These are phyloP conservation scores for Drosophila macrospina DNA, from an alignment of 2,888 invertebrate genomes.

Conservation along the genomic window DNA sequence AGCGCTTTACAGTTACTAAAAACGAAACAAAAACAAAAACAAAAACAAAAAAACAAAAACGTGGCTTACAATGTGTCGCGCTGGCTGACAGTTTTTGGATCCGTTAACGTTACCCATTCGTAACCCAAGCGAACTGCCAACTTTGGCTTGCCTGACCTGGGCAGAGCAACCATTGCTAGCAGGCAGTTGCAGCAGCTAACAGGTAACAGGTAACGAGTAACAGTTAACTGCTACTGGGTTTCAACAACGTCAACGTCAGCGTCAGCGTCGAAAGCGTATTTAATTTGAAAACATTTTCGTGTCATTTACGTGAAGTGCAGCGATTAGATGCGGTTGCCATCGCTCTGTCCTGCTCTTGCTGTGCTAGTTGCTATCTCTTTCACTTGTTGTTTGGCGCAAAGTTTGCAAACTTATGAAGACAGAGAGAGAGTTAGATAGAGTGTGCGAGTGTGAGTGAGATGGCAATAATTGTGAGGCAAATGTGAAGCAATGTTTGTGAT, in stretches of 20 bases:
- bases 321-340: slow-evolving; percentile 66
- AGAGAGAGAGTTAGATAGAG: slow-evolving; percentile 23
- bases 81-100: slow-evolving; percentile 24
- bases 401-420: slow-evolving; percentile 47
- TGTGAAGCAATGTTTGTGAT: slow-evolving; percentile 67
- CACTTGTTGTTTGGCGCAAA: slow-evolving; percentile 37
- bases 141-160: slow-evolving; percentile 25
- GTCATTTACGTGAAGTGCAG: slow-evolving; percentile 73
- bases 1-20: slow-evolving; percentile 61
- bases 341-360: slow-evolving; percentile 11
- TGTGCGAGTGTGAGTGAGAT: slow-evolving; percentile 12
- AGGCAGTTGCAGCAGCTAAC: slow-evolving; percentile 24
- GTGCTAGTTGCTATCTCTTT: slow-evolving; percentile 13
- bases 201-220: slow-evolving; percentile 3
- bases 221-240: slow-evolving; percentile 10
- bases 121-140: slow-evolving; percentile 61
- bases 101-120: slow-evolving; percentile 47
- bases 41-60: no score
- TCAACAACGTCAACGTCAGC: slow-evolving; percentile 27
- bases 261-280: slow-evolving; percentile 45
- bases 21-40: no score
- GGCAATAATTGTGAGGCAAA: slow-evolving; percentile 72
- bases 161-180: slow-evolving; percentile 22
- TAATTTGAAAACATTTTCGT: slow-evolving; percentile 74
- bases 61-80: slow-evolving; percentile 47